Evolutionary conservation across 2,113 vertebrate genomes (phyloP), one percentile per base, ranked within the genome.

Genomic region (Hypanus sabinus): DNA sequence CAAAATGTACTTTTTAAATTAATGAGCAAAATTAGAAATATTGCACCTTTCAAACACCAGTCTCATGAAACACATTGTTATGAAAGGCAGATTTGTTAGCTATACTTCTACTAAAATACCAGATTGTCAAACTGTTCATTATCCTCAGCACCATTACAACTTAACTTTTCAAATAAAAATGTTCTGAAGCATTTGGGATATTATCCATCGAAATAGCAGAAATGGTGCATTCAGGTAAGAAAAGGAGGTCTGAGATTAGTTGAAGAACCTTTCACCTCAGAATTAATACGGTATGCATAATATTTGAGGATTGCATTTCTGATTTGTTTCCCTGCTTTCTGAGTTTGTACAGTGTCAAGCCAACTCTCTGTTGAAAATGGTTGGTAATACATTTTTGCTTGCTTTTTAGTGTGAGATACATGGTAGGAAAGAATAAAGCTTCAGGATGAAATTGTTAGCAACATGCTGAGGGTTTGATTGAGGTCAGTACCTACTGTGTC

Each of bases 401-500:
- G 36, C 38, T 73, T 24, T 46, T 38, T 12, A 55, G 91, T 27
- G n/a, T 93, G 91, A 46, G 91, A 55, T 93, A 93, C 91, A 70
- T 73, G 36, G 91, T 38, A 93, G 38, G 22, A 73, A 46, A 71
- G 70, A 93, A 33, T 10, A 33, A 73, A 38, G 10, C 70, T 93
- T 93, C 70, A 93, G 33, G 38, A 30, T 70, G 36, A 36, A 92
- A 93, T 70, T 93, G 68, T 93, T 16, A 46, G 70, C 36, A 93
- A 75, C 38, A 71, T 38, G 36, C 65, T 93, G 36, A 93, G 91
- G 68, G 91, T 73, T 93, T 93, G 36, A 68, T 93, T 12, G 38
- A 93, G 91, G 68, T 93, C 91, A 93, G 70, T 36, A 92, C 68
- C 90, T 33, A 38, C 90, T 71, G 90, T 92, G 90, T 92, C 36